Base-by-base conservation (phyloP, 2,888 invertebrate genomes). In the Therioaphis trifolii region DNA sequence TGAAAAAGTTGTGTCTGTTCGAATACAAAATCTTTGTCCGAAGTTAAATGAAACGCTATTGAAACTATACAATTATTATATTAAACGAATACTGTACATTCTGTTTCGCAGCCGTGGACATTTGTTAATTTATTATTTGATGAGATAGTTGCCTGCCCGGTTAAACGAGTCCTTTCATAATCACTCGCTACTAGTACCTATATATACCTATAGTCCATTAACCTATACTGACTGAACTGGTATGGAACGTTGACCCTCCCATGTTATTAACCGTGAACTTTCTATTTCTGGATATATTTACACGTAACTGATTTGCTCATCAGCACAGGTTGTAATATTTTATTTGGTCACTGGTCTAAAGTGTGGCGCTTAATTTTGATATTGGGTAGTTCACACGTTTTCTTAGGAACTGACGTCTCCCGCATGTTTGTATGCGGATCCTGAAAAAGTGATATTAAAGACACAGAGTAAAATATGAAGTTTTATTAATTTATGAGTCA, bases 221-320 rank as follows among this genome's bases (percentile, higher is more conserved):
- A 58, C 24, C 21, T 35, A 27, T 7, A 2, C 43, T 27, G n/a
- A 43, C n/a, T 27, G 27, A 75, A 61, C 61, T 61, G 43, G 27
- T 61, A 75, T 76, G 24, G 24, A 61, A 75, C 58, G 58, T 75
- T 58, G 75, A 75, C 58, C 75, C 58, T 61, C 58, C 43, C 24
- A 24, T 35, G 75, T 61, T 76, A 76, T 76, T 76, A 76, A 61
- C 75, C 75, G 27, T 76, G 75, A 76, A 76, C 75, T 76, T 76
- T 76, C 75, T 75, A 75, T 75, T 76, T 76, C 27, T 61, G 40
- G 15, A 75, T 21, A 35, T 71, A 24, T 29, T 15, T 35, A 12
- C 40, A 52, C 24, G 43, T 58, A 75, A 58, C 15, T 58, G n/a
- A 58, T 75, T 75, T 18, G 24, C 0, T 72, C 35, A 35, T 72